Evolutionary conservation across 2,797 vertebrate species (phyloP).

Genomic region (Sylvia borin): DNA sequence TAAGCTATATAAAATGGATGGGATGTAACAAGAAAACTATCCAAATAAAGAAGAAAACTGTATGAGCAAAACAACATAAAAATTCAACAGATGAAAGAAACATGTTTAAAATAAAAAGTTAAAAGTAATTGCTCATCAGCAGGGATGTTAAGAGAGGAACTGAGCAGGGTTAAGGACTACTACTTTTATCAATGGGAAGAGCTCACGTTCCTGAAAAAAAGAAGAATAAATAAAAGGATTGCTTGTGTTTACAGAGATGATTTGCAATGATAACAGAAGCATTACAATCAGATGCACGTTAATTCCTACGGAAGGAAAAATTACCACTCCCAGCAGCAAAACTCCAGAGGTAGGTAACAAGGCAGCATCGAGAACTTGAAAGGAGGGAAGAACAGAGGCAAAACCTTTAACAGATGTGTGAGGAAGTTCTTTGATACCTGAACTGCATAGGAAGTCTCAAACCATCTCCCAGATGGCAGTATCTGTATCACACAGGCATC

Average conservation of each 20-base stretch:
- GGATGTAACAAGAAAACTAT: background rate
- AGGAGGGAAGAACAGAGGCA: background rate
- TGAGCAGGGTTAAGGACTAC: background rate
- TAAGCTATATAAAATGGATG: background rate
- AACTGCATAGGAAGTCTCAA: background rate
- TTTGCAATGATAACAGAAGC: background rate
- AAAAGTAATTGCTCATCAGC: background rate
- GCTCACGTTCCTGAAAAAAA: background rate
- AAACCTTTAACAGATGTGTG: conserved; percentile 19
- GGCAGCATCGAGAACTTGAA: background rate
- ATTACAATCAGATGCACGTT: background rate
- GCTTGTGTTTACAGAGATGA: background rate
- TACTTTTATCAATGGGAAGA: background rate
- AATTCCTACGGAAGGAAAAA: background rate
- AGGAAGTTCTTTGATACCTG: conserved; percentile 29
- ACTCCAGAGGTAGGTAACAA: background rate
- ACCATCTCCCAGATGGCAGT: background rate
- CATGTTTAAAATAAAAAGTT: background rate
- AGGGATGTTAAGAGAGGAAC: background rate
- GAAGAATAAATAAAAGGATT: background rate
- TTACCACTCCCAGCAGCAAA: background rate
- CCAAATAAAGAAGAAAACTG: background rate
- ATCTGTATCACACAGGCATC: background rate
- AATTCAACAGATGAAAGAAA: background rate
- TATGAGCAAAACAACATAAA: background rate